Conservation (phyloP, 2,113 vertebrate genomes). For the Mastomys natalensis region DNA sequence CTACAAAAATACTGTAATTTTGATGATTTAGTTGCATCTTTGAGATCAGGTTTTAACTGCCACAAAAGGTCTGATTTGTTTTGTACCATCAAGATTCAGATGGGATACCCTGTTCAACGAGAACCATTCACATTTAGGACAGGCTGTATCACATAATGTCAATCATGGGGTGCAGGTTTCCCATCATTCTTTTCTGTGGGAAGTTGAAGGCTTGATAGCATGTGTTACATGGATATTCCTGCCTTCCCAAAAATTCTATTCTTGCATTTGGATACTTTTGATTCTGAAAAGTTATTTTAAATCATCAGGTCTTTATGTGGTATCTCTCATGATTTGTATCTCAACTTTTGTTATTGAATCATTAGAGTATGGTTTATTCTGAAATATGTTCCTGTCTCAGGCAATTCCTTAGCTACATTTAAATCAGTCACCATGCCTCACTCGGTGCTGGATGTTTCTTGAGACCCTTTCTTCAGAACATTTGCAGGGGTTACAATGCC, state of each 20-base stretch:
- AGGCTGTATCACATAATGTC: not conserved
- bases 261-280: not conserved
- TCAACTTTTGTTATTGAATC: not conserved
- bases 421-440: not conserved
- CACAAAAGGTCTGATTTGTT: not conserved
- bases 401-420: not conserved
- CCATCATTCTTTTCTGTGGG: not conserved
- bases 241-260: not conserved
- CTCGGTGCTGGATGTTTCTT: not conserved
- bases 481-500: not conserved
- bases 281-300: constrained; percentile 43
- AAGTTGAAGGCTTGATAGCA: not conserved
- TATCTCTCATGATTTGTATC: not conserved
- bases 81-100: not conserved
- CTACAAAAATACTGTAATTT: not conserved
- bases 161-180: not conserved
- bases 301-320: not conserved
- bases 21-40: not conserved
- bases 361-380: not conserved
- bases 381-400: not conserved
- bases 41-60: not conserved
- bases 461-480: not conserved
- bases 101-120: not conserved
- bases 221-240: not conserved
- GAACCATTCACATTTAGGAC: rapidly evolving